Conservation (phyloP, 2,113 vertebrate genomes). For the Ailuropoda melanoleuca region DNA sequence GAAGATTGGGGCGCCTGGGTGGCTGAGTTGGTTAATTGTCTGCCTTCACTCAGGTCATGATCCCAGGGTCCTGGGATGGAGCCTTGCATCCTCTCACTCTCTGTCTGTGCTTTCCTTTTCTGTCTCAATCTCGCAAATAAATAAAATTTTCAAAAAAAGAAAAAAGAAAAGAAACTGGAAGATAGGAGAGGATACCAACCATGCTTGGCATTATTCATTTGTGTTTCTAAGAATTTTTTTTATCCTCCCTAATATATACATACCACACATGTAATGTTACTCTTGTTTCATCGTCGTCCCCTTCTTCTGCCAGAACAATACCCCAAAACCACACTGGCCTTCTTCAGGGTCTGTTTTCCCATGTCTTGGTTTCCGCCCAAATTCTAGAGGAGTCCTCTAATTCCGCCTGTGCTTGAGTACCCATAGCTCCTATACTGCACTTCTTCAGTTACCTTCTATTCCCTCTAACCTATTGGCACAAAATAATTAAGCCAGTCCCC, state of each 20-base stretch:
- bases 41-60: no score
- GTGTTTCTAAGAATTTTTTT: not conserved
- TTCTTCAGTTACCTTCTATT: not conserved
- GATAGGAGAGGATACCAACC: not conserved
- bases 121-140: no score
- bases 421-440: not conserved
- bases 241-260: not conserved
- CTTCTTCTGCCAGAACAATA: not conserved
- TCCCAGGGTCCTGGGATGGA: no score
- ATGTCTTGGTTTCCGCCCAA: not conserved
- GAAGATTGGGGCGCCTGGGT: not conserved
- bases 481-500: not conserved
- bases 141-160: not conserved
- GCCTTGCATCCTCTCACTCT: no score
- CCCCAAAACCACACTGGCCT: not conserved
- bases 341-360: not conserved
- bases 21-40: no score
- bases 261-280: not conserved
- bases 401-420: not conserved
- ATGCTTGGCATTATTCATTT: not conserved
- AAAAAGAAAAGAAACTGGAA: not conserved
- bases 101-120: no score
- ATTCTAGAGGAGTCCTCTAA: not conserved
- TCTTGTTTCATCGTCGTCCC: not conserved
- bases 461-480: not conserved